Evolutionary conservation across 2,113 vertebrate species (phyloP), one percentile per base, ranked within the genome.

Genomic region (Carettochelys insculpta): DNA sequence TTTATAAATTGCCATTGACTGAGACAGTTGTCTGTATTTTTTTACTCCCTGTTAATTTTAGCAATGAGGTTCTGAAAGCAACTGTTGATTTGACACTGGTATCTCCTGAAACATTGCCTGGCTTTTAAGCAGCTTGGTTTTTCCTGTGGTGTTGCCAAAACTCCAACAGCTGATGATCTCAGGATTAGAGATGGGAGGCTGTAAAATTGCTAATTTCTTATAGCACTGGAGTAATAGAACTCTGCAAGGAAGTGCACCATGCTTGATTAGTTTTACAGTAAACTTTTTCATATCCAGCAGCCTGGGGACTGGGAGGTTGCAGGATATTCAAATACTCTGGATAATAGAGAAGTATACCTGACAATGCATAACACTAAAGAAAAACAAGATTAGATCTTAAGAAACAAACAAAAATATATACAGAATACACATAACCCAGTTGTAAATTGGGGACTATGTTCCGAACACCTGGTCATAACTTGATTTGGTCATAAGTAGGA

Each of bases 131-230:
- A 92, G 93, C 89, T 94, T 94, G 82, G 38, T 88, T 95, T 95
- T 96, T 77, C 75, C 75, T 92, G 51, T 22, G 85, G 29, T 3
- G 0, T 89, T 93, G 92, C 93, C 92, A 95, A 80, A 95, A 93
- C 34, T 38, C 65, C 89, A 94, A 87, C 89, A 94, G 94, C 95
- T 86, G 87, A 97, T 92, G 92, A 87, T 95, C 93, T 87, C 86
- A 95, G 92, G 51, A 95, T 96, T 91, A 90, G 91, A 95, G 94
- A 96, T 91, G 90, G 87, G 89, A 95, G 92, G 95, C 91, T 95
- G 95, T 90, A 96, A 88, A 94, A 92, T 91, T 94, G 87, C 81
- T 96, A 94, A 96, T 95, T 92, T 91, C n/a, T 95, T 96, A 61
- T 75, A 96, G 93, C 94, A 88, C 90, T 94, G 92, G 92, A 94